Evolutionary conservation across 1,140 invertebrate species (phyloP).

Genomic region (Melipona quadrifasciata): DNA sequence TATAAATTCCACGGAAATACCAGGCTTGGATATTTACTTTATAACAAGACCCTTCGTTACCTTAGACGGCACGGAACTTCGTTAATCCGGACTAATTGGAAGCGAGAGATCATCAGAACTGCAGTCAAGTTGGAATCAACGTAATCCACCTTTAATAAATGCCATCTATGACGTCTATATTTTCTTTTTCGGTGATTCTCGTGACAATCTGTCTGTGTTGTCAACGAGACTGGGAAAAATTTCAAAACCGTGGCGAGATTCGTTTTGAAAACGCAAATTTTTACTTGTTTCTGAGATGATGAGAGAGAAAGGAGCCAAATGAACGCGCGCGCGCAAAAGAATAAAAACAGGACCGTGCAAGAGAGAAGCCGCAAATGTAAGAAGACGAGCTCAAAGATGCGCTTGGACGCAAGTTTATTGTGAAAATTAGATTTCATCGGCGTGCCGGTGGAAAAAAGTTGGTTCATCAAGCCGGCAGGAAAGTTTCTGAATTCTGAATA

Average conservation of each 20-base stretch:
- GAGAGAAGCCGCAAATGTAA: slow-evolving; percentile 7
- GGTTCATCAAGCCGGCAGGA: slow-evolving; percentile 1
- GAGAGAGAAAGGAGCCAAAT: slow-evolving; percentile 9
- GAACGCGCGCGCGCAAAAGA: neutral
- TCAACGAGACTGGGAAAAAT: neutral
- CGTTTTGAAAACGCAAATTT: neutral
- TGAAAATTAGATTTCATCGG: slow-evolving; percentile 50
- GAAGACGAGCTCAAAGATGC: slow-evolving; percentile 14
- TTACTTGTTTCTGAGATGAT: neutral
- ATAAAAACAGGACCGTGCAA: neutral
- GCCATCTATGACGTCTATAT: neutral
- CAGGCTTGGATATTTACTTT: slow-evolving; percentile 11
- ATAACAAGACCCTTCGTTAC: slow-evolving; percentile 38
- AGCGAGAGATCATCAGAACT: slow-evolving; percentile 9
- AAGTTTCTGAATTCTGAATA: slow-evolving; percentile 16
- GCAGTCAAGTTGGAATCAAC: neutral
- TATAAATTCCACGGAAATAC: slow-evolving; percentile 26
- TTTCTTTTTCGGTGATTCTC: neutral
- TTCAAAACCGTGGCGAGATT: neutral
- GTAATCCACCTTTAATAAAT: neutral
- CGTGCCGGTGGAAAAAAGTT: neutral
- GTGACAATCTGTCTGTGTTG: neutral
- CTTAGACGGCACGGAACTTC: slow-evolving; percentile 16
- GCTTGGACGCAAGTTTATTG: slow-evolving; percentile 36
- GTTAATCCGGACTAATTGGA: slow-evolving; percentile 38